A percentile compares a stretch with the other conserved stretches of the same genome.
These are phyloP conservation scores for Oncorhynchus gorbuscha DNA, from an alignment of 2,113 vertebrate species.

Conservation along the genomic window DNA sequence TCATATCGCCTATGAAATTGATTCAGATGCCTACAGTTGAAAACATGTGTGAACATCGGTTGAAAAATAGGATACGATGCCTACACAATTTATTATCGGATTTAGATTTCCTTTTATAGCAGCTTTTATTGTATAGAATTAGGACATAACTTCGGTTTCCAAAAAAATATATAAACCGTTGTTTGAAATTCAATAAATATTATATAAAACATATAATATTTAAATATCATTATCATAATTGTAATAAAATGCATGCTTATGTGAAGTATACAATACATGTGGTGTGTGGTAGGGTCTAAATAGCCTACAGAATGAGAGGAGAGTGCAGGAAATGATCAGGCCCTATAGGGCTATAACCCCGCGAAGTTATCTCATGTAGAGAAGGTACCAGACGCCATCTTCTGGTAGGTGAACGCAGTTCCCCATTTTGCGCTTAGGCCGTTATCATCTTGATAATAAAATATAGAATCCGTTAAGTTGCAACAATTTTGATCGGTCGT, in stretches of 20 bases:
- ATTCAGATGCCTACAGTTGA: background rate
- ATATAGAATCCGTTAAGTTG: no score
- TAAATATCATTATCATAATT: background rate
- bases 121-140: no score
- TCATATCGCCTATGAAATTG: background rate
- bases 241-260: background rate
- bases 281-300: background rate
- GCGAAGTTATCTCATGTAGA: constrained; percentile 24
- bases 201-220: background rate
- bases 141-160: no score
- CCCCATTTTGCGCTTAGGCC: background rate
- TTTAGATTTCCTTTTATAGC: no score
- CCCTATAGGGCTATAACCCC: no score
- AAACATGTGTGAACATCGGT: background rate
- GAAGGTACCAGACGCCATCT: constrained; percentile 73
- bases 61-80: background rate
- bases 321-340: background rate
- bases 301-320: background rate
- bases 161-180: background rate
- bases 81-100: no score
- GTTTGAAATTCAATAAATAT: background rate
- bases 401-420: constrained; percentile 43
- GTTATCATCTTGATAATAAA: no score
- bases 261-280: background rate
- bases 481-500: no score